Conservation (phyloP, 2,113 vertebrate species). For the Sigmodon hispidus region DNA sequence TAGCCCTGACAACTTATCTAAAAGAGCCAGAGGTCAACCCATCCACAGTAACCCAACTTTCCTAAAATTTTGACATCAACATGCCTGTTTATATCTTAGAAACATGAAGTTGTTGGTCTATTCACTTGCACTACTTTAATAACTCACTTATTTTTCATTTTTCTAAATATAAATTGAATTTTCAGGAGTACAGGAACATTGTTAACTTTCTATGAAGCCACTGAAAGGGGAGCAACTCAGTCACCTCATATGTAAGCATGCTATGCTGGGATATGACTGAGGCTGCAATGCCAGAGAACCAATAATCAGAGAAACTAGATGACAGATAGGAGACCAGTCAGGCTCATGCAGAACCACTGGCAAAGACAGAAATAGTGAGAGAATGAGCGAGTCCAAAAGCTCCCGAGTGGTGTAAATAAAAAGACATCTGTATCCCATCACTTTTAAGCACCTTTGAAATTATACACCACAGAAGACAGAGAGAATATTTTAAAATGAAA, state of each 20-base stretch:
- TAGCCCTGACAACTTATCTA: not conserved
- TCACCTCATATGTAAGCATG: too few species aligned
- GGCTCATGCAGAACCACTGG: not conserved
- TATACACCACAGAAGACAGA: not conserved
- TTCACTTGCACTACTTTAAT: not conserved
- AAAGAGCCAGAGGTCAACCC: not conserved
- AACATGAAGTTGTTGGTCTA: not conserved
- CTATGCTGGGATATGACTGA: not conserved
- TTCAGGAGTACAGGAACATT: not conserved
- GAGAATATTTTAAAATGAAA: not conserved
- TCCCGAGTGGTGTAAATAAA: not conserved
- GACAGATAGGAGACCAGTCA: not conserved
- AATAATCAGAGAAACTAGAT: not conserved
- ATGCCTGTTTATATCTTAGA: not conserved
- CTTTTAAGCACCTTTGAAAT: not conserved
- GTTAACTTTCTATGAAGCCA: not conserved
- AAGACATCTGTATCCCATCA: not conserved
- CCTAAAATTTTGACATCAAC: not conserved
- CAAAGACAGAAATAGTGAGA: not conserved
- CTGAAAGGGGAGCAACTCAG: not conserved
- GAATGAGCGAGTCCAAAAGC: not conserved
- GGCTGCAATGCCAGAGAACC: not conserved
- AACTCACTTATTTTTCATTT: not conserved
- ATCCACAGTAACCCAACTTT: not conserved
- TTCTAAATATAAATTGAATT: not conserved